Evolutionary conservation across 2,797 vertebrate genomes (phyloP).

Genomic region (Scolopax bukidnonensis): DNA sequence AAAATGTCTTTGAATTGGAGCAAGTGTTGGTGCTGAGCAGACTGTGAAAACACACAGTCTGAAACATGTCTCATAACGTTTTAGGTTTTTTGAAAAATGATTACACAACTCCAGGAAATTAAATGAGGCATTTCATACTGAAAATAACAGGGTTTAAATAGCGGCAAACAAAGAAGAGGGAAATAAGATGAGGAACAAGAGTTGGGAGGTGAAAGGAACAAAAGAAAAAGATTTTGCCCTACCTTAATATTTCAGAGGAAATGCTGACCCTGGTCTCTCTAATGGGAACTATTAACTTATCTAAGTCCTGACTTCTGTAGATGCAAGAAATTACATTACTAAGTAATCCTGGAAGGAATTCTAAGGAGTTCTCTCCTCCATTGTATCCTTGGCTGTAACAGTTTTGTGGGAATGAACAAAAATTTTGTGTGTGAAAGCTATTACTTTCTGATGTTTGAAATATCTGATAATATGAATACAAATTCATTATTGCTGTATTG

Average conservation of each 20-base stretch:
- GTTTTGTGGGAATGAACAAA: not conserved
- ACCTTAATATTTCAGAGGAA: not conserved
- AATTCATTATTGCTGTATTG: not conserved
- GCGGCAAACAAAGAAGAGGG: not conserved
- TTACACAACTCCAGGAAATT: conserved; percentile 8
- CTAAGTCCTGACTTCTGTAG: not conserved
- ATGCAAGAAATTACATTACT: not conserved
- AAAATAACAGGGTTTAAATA: not conserved
- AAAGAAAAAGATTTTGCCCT: not conserved
- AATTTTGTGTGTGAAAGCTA: not conserved
- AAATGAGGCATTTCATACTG: not conserved
- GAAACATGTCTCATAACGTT: not conserved
- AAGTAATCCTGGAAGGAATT: not conserved
- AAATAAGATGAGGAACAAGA: not conserved
- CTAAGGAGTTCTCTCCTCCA: not conserved
- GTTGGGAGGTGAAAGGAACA: not conserved
- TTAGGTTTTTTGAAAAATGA: not conserved
- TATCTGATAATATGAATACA: not conserved
- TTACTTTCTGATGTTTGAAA: not conserved
- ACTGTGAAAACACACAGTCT: not conserved
- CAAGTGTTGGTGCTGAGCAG: not conserved
- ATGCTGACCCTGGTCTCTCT: not conserved
- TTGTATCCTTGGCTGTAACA: not conserved
- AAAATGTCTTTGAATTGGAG: not conserved
- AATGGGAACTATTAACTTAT: not conserved